A percentile compares a stretch with the other conserved stretches of the same genome.
phyloP scores from a whole-genome alignment of 2,888 invertebrate genomes.

The Smittia sp. region DNA sequence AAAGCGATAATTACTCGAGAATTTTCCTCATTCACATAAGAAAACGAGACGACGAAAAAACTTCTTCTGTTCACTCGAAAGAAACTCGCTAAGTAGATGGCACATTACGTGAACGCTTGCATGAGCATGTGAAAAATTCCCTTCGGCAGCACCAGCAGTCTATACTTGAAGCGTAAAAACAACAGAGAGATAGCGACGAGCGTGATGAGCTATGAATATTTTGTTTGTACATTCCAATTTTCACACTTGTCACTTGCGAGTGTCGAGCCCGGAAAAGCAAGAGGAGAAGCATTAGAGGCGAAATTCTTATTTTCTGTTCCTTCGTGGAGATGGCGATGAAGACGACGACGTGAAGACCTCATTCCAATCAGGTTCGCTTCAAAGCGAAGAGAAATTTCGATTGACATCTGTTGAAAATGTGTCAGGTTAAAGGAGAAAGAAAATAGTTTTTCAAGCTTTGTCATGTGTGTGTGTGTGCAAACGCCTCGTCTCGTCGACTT shows the following conservation, averaged over 20 bases:
- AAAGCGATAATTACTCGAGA: slow-evolving; percentile 37
- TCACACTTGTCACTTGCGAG: slow-evolving; percentile 35
- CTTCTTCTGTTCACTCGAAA: not conserved
- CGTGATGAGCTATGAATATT: slow-evolving; percentile 27
- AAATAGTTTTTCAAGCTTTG: slow-evolving; percentile 21
- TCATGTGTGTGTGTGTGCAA: not conserved
- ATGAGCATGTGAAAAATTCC: slow-evolving; percentile 19
- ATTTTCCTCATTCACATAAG: slow-evolving; percentile 10
- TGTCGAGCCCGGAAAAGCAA: not conserved
- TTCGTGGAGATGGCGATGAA: not conserved
- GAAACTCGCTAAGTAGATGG: slow-evolving; percentile 7
- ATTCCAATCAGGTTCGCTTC: slow-evolving; percentile 11
- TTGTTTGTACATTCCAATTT: slow-evolving; percentile 37
- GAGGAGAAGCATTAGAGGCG: slow-evolving; percentile 10
- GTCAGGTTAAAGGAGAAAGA: slow-evolving; percentile 31
- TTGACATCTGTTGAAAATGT: slow-evolving; percentile 40
- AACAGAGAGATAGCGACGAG: not conserved
- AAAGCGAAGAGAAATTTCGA: slow-evolving; percentile 11
- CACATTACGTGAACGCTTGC: slow-evolving; percentile 14
- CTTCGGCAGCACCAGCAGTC: not conserved
- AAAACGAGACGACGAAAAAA: not conserved
- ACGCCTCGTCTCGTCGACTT: not conserved
- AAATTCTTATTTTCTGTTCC: no score
- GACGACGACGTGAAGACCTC: not conserved
- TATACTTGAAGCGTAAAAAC: not conserved